Percentiles rank a stretch among this genome's conserved stretches.
phyloP scores from a whole-genome alignment of 2,113 vertebrate species.

The Philantomba maxwellii region DNA sequence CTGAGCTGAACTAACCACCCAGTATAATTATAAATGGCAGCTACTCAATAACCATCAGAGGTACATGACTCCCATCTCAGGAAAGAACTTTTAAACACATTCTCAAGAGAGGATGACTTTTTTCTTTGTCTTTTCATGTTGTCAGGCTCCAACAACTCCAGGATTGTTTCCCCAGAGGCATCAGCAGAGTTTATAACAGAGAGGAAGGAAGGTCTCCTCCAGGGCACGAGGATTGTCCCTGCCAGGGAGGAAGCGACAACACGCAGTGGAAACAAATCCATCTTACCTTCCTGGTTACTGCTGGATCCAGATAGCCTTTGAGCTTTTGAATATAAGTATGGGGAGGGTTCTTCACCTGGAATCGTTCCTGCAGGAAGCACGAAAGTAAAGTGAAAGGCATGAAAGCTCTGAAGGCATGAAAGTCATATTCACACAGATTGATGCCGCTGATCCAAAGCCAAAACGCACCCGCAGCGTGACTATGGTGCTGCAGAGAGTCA shows the following conservation, averaged over 20 bases:
- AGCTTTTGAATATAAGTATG: conserved; percentile 97
- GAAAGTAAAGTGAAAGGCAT: conserved; percentile 35
- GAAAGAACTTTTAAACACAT: background rate
- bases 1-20: background rate
- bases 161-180: background rate
- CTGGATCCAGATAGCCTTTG: conserved; percentile 95
- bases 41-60: background rate
- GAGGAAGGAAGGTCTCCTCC: conserved; percentile 55
- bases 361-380: conserved; percentile 86
- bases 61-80: background rate
- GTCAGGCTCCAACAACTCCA: background rate
- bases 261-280: conserved; percentile 2
- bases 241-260: rapidly evolving
- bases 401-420: background rate
- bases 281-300: conserved; percentile 96
- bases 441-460: background rate
- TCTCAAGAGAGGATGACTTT: background rate
- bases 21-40: background rate
- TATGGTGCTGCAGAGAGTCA: background rate
- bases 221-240: background rate
- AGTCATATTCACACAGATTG: background rate
- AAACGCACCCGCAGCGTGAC: background rate
- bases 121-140: background rate
- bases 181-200: background rate
- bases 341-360: conserved; percentile 98